Base-by-base conservation (phyloP, 2,797 vertebrate genomes). In the Macropus fuliginosus region DNA sequence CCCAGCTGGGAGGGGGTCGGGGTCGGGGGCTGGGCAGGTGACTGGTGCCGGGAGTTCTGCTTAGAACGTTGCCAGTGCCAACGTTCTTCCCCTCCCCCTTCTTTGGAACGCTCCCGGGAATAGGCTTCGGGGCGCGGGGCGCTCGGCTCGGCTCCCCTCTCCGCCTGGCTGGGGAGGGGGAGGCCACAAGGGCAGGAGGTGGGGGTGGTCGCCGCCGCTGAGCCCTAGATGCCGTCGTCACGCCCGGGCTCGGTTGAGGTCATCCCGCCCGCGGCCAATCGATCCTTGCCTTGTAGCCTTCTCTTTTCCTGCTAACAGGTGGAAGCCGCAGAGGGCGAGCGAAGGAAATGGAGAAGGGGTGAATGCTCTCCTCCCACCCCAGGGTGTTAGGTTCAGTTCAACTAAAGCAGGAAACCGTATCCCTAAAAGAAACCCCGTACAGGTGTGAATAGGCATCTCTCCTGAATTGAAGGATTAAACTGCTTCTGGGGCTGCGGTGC, bases 271-370 rank as follows among this genome's bases (percentile, higher is more conserved):
- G 28, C 1, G 55, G 0, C 66, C 31, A 34, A 46, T 5, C 29
- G 54, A 24, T 54, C 74, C 40, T 87, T 87, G 74, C 74, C 74
- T 50, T 1, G 40, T 46, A 46, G 40, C 74, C 74, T 87, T 46
- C 74, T 81, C 40, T 28, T 89, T 89, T 13, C 90, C 93, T 90
- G 29, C 96, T 87, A 92, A 95, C 97, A 97, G 96, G 97, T 97
- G 97, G 96, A 92, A 55, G 40, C 56, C 0, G 29, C 74, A 94
- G 94, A 40, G 94, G 10, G 94, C 57, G 94, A 40, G 56, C 31
- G 66, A 90, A 55, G 96, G 55, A 62, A 90, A 50, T 8, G 89
- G 27, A 31, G 62, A 29, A 10, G 10, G 74, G 12, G 62, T 0
- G 97, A 90, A 56, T 13, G 93, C 96, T 92, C 52, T 55, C 29